Evolutionary conservation across 2,113 vertebrate genomes (phyloP).

Genomic region (Nansenia antarctica): DNA sequence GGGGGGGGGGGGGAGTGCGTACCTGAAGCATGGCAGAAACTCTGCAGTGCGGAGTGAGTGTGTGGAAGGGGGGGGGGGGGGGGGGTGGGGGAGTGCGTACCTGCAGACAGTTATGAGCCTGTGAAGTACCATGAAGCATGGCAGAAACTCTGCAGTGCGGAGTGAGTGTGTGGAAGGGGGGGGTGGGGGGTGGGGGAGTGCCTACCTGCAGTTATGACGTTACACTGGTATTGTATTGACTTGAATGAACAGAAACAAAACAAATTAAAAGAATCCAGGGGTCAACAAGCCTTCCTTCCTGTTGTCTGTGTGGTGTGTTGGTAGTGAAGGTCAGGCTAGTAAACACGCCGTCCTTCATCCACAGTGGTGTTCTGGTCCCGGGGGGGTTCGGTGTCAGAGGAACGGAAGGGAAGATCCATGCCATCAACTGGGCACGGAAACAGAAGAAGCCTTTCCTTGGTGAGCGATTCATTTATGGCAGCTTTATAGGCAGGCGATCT

Average conservation of each 20-base stretch:
- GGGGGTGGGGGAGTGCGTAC: neutral
- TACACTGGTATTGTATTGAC: neutral
- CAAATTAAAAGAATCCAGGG: too few species aligned
- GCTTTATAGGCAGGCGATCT: neutral
- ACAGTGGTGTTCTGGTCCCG: conserved; percentile 91
- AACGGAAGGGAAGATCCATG: conserved; percentile 96
- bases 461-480: conserved; percentile 52
- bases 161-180: conserved; percentile 80
- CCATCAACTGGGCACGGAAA: conserved; percentile 94
- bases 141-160: conserved; percentile 94
- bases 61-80: neutral
- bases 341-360: neutral
- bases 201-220: neutral
- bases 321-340: neutral
- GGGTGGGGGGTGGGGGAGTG: neutral
- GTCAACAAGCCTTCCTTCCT: too few species aligned
- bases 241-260: too few species aligned
- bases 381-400: conserved; percentile 95
- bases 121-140: conserved; percentile 96
- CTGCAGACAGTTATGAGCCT: too few species aligned
- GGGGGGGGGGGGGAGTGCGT: neutral
- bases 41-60: conserved; percentile 93
- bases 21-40: conserved; percentile 94
- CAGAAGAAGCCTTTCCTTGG: conserved; percentile 95
- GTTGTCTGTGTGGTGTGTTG: too few species aligned